These are phyloP conservation scores for Mormyrus lacerda DNA, from an alignment of 2,113 vertebrate species.

Conservation along the genomic window DNA sequence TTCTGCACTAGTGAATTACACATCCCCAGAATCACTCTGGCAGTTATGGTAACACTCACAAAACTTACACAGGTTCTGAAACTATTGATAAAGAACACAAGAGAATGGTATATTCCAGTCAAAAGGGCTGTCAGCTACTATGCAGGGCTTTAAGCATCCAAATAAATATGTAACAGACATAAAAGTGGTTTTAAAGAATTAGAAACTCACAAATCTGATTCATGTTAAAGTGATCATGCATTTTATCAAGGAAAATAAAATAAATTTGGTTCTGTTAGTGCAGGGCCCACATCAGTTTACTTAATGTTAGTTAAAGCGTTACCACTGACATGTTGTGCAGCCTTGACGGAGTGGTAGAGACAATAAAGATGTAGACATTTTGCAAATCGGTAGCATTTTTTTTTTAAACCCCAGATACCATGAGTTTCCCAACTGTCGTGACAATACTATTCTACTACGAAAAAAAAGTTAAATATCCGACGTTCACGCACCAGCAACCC, in stretches of 20 bases:
- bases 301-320: not conserved
- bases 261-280: not conserved
- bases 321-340: not conserved
- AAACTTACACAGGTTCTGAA: not conserved
- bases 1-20: not conserved
- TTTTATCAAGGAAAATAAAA: not conserved
- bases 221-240: not conserved
- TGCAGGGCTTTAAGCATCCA: not conserved
- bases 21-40: not conserved
- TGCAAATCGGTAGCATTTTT: not conserved
- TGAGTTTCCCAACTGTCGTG: not conserved
- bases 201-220: not conserved
- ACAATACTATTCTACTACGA: not conserved
- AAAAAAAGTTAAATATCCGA: not conserved
- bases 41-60: not conserved
- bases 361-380: not conserved
- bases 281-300: not conserved
- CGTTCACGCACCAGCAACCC: not conserved
- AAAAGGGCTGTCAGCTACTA: not conserved
- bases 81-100: not conserved
- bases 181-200: not conserved
- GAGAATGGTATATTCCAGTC: not conserved
- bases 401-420: not conserved
- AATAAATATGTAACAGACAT: not conserved
- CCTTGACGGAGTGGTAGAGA: not conserved